Base-by-base conservation (phyloP, 2,888 invertebrate species). In the Cinara cedri region DNA sequence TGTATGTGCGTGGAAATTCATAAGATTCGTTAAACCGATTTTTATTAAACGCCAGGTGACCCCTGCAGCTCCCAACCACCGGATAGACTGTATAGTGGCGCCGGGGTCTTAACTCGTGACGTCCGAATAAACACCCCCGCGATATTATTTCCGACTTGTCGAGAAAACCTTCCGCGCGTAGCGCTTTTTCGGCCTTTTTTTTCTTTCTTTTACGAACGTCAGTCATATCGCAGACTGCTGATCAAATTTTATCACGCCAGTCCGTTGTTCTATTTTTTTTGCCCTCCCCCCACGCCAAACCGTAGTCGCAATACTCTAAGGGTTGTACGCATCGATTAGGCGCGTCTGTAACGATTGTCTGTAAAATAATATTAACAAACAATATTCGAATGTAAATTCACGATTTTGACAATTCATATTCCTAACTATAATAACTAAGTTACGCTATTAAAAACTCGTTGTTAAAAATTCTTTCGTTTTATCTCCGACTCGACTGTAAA, bases 41-140 rank as follows among this genome's bases (percentile, higher is more conserved):
- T 26, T 72, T 57, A 46, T 72, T 4, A 6, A 4, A 57, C 60
- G 60, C n/a, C n/a, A 34, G 34, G 60, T 72, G 21, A 71, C 44
- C 44, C 11, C 26, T 11, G 42, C 10, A 16, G 42, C 63, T 44
- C 42, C 51, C 49, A 19, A 34, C 44, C 9, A 8, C 19, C 1
- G 4, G 10, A n/a, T n/a, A 8, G 34, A 9, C 24, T 3, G n/a
- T 11, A 6, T 21, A 34, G 21, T n/a, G n/a, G n/a, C n/a, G n/a
- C n/a, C 21, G 1, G 16, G 49, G 42, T 66, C 26, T 9, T 76
- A 55, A 55, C 55, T 55, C 55, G 34, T 34, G n/a, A 26, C 8
- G n/a, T n/a, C 34, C 14, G 11, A 65, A 46, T 21, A 46, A 65
- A n/a, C n/a, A 46, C 24, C 24, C 49, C 10, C 16, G 21, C 26